These are phyloP conservation scores for Scolopax mira DNA, from an alignment of 2,113 vertebrate species.

Conservation along the genomic window DNA sequence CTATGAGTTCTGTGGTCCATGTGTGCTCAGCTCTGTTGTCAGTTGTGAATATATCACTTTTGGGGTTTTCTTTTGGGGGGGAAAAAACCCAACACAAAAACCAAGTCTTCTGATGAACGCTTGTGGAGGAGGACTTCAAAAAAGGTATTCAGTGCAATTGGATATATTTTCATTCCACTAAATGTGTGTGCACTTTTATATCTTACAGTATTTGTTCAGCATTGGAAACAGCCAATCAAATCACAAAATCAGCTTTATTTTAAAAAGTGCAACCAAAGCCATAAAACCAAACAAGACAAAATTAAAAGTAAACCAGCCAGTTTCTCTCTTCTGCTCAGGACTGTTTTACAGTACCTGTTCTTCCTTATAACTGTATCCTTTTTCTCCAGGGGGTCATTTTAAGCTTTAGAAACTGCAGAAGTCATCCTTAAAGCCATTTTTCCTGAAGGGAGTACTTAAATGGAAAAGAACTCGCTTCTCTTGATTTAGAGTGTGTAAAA, in stretches of 20 bases:
- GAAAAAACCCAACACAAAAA: background rate
- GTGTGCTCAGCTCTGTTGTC: background rate
- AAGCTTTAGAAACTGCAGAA: conserved; percentile 45
- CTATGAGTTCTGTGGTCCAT: background rate
- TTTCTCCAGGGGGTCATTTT: conserved; percentile 24
- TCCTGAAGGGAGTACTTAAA: conserved; percentile 40
- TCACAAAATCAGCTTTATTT: background rate
- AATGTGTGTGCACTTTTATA: background rate
- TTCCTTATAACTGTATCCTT: conserved; percentile 29
- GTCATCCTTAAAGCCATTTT: conserved; percentile 33
- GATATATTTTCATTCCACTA: background rate
- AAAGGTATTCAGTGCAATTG: background rate
- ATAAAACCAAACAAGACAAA: background rate
- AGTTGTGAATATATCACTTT: background rate
- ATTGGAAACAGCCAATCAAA: background rate
- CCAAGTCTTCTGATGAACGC: background rate
- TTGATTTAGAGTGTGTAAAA: conserved; percentile 45
- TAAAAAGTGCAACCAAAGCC: background rate
- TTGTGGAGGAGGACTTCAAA: background rate
- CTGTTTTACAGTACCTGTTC: conserved; percentile 23
- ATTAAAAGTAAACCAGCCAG: background rate
- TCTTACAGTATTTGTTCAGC: background rate
- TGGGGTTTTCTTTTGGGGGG: background rate
- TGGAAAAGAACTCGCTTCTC: conserved; percentile 9
- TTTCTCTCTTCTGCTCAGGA: conserved; percentile 9